Evolutionary conservation across 2,888 invertebrate genomes (phyloP).

Genomic region (Heliconius charithonia): DNA sequence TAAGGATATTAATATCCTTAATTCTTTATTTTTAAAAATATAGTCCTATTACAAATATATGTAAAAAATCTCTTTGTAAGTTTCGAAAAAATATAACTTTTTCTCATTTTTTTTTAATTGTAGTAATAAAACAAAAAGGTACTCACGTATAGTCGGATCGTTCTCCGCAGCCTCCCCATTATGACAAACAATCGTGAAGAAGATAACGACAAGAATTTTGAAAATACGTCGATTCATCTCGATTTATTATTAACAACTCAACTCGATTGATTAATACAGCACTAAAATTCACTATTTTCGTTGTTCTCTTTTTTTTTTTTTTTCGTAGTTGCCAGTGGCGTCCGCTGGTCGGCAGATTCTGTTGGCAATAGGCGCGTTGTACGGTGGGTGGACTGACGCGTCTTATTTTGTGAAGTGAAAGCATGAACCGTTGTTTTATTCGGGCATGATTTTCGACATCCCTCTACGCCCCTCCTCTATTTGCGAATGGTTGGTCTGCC

Average conservation of each 20-base stretch:
- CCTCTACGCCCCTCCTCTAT: constrained; percentile 71
- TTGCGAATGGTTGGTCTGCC: constrained; percentile 52
- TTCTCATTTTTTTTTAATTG: not conserved
- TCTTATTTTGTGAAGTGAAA: constrained; percentile 80
- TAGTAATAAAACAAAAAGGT: constrained; percentile 4
- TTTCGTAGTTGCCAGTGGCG: constrained; percentile 56
- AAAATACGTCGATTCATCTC: constrained; percentile 68
- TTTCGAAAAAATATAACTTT: not conserved
- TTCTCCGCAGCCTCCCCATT: constrained; percentile 71
- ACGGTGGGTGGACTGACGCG: constrained; percentile 62
- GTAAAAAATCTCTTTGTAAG: not conserved
- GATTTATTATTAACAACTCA: constrained; percentile 51
- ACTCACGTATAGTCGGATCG: constrained; percentile 72
- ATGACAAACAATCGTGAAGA: constrained; percentile 65
- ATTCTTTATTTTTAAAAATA: too few relatives aligned
- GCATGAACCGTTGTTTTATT: constrained; percentile 78
- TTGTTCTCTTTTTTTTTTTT: constrained; percentile 50
- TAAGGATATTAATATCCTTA: too few relatives aligned
- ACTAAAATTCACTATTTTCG: constrained; percentile 51
- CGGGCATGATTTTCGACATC: constrained; percentile 78
- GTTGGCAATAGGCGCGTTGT: constrained; percentile 63
- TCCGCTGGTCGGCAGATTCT: constrained; percentile 66
- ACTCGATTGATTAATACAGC: constrained; percentile 30
- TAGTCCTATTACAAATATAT: too few relatives aligned
- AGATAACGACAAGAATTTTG: constrained; percentile 67